These are phyloP conservation scores for Euborellia annulipes DNA, from an alignment of 1,140 invertebrate species.

Conservation along the genomic window DNA sequence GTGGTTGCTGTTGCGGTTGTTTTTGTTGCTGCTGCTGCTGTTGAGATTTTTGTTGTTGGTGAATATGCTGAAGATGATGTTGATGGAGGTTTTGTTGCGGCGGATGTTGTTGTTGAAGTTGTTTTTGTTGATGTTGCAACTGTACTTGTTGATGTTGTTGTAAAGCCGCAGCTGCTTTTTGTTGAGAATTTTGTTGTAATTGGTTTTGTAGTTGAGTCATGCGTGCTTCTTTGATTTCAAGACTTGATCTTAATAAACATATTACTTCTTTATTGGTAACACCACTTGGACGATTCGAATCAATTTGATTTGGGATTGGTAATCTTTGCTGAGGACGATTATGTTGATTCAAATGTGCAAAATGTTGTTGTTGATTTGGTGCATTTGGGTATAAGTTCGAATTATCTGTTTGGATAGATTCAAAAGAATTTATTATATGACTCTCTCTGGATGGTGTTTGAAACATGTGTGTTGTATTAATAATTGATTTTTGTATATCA, in stretches of 20 bases:
- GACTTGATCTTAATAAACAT: slow-evolving; percentile 45
- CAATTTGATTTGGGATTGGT: slow-evolving; percentile 3
- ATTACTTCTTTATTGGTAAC: slow-evolving; percentile 47
- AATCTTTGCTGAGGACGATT: slow-evolving; percentile 4
- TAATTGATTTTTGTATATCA: slow-evolving; percentile 12
- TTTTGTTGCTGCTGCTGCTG: slow-evolving; percentile 27
- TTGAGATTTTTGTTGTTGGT: slow-evolving; percentile 21
- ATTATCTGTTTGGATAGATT: not conserved
- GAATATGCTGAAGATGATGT: not conserved
- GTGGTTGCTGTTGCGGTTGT: slow-evolving; percentile 5
- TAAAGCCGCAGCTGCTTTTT: no score
- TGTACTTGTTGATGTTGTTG: slow-evolving; percentile 8
- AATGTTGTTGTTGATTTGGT: slow-evolving; percentile 4
- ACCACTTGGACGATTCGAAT: slow-evolving; percentile 21
- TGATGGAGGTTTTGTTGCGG: not conserved
- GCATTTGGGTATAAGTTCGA: not conserved
- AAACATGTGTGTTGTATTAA: slow-evolving; percentile 9
- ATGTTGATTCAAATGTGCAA: slow-evolving; percentile 1
- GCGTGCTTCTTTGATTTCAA: slow-evolving; percentile 45
- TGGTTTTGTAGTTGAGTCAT: slow-evolving; percentile 31
- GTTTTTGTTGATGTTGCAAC: slow-evolving; percentile 8
- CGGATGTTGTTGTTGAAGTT: slow-evolving; percentile 1
- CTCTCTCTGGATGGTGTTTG: no score
- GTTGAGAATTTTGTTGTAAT: slow-evolving; percentile 8
- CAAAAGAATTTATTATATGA: no score